A percentile compares a stretch with the other conserved stretches of the same genome.
Conservation (phyloP, 2,797 vertebrate genomes). For the Geotria australis region DNA sequence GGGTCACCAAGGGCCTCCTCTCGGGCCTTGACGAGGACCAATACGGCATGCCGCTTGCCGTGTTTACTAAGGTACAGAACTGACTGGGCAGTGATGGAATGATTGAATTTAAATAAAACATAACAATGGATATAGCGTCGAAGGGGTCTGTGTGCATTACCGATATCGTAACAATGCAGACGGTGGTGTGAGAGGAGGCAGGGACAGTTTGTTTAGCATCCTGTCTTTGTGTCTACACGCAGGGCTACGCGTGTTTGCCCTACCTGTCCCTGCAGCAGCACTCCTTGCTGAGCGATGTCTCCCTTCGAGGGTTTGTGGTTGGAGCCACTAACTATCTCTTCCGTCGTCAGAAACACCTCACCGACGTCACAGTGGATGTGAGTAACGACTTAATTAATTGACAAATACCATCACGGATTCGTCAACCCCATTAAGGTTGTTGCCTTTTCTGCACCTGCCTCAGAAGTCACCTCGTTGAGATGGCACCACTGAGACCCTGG, state of each 20-base stretch:
- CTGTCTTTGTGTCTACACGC: neutral
- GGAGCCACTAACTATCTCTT: constrained; percentile 93
- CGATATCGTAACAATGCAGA: too few relatives aligned
- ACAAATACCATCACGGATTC: too few relatives aligned
- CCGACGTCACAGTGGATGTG: constrained; percentile 62
- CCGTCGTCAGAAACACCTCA: constrained; percentile 75
- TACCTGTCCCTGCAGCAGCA: constrained; percentile 97
- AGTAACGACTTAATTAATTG: constrained; percentile 1
- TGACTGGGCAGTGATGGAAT: too few relatives aligned
- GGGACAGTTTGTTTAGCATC: too few relatives aligned
- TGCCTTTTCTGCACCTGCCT: too few relatives aligned
- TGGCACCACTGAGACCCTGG: too few relatives aligned
- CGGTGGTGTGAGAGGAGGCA: too few relatives aligned
- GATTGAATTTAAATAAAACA: too few relatives aligned
- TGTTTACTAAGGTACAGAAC: constrained; percentile 65
- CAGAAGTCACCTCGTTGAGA: too few relatives aligned
- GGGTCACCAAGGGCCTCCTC: constrained; percentile 20
- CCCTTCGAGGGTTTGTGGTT: constrained; percentile 59
- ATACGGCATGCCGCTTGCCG: constrained; percentile 50
- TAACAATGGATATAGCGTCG: too few relatives aligned
- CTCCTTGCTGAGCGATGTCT: constrained; percentile 66
- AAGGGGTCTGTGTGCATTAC: too few relatives aligned
- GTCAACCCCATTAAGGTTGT: too few relatives aligned
- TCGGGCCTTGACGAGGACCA: constrained; percentile 75
- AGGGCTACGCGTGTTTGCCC: constrained; percentile 87